Evolutionary conservation across 2,797 vertebrate species (phyloP), one percentile per base, ranked within the genome.

Genomic region (Coreius guichenoti): DNA sequence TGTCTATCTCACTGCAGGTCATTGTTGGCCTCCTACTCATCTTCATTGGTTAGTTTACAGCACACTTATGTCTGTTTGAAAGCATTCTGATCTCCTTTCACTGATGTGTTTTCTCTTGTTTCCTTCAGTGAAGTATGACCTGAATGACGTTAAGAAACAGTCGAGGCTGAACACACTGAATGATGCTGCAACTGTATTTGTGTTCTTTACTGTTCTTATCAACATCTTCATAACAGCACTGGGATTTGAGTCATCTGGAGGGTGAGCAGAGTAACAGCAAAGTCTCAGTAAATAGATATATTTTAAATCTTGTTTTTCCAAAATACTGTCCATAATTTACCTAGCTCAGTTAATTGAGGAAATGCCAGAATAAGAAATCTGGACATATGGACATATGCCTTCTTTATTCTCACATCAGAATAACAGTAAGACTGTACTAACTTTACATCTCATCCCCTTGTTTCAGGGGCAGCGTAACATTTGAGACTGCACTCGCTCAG

Each of bases 191-290:
- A 97, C 96, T 0, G 81, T 93, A 47, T 93, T 97, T 5, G 95
- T 98, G 81, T 96, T 97, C 91, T 92, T 96, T 91, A 96, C 95
- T 0, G 96, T 97, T 92, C 58, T 93, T 11, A 97, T 97, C 92
- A 98, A 97, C 86, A 92, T 97, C 92, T 97, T 98, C 92, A 97
- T 98, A 90, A 97, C 96, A 0, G 96, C 96, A 0, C 94, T 98
- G 0, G 96, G 97, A 3, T 95, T 96, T 33, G 92, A 95, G 61
- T 70, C 39, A 1, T 9, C 83, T 39, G 77, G 61, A 65, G 47
- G 54, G 79, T 88, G 63, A 87, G 54, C 26, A 39, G 56, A 75
- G 73, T 56, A 54, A 23, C 29, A 36, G 73, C 11, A 54, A 33
- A 73, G 13, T 61, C 54, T 33, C 47, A 21, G 14, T 26, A 26